Conservation (phyloP, 2,888 invertebrate species). For the Liodrosophila aerea region DNA sequence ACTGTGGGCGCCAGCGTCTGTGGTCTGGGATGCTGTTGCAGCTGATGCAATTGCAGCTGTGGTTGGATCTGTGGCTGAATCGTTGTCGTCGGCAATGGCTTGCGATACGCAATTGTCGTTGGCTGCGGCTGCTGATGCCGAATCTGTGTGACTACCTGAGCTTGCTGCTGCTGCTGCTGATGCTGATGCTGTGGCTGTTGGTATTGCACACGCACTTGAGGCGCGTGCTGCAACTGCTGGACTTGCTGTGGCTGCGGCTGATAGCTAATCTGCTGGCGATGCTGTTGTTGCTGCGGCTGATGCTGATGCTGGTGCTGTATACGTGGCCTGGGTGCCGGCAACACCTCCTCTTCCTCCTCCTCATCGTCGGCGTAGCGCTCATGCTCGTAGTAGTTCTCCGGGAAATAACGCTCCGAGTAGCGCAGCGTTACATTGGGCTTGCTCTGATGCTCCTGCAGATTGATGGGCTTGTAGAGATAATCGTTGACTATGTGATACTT, state of each 20-base stretch:
- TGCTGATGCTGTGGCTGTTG: constrained; percentile 59
- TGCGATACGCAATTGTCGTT: constrained; percentile 74
- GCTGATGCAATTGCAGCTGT: constrained; percentile 68
- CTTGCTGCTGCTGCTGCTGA: constrained; percentile 57
- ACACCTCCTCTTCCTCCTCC: constrained; percentile 77
- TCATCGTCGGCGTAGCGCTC: constrained; percentile 81
- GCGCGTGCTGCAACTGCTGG: constrained; percentile 59
- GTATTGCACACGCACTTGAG: constrained; percentile 55
- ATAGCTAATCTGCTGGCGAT: constrained; percentile 53
- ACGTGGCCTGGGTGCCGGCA: constrained; percentile 77
- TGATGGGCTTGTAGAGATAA: constrained; percentile 93
- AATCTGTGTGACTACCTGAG: constrained; percentile 67
- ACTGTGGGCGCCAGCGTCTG: constrained; percentile 80
- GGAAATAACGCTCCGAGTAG: constrained; percentile 93
- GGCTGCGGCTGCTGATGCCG: constrained; percentile 72
- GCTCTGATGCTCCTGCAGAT: constrained; percentile 90
- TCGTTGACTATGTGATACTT: constrained; percentile 96
- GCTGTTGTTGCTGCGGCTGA: constrained; percentile 65
- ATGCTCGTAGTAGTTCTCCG: constrained; percentile 89
- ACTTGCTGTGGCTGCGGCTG: constrained; percentile 77
- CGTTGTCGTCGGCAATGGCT: constrained; percentile 73
- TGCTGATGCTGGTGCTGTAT: constrained; percentile 78
- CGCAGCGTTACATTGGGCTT: constrained; percentile 91
- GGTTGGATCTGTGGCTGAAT: constrained; percentile 77
- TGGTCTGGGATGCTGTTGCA: constrained; percentile 65